Conservation (phyloP, 2,113 vertebrate genomes). For the Toxotes chatareus region DNA sequence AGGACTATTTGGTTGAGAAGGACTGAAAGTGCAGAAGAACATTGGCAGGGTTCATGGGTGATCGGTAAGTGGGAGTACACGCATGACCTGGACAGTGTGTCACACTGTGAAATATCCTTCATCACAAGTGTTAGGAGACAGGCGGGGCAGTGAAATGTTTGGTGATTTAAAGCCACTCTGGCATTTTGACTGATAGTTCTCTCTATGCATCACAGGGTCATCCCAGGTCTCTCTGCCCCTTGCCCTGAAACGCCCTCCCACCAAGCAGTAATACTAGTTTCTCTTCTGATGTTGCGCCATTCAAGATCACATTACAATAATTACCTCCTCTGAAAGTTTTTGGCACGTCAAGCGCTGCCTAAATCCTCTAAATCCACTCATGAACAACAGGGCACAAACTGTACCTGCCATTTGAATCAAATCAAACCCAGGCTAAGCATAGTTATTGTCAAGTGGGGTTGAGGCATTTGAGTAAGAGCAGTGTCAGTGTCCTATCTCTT, state of each 20-base stretch:
- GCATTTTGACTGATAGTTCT: constrained; percentile 65
- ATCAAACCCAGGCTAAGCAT: background rate
- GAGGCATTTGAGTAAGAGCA: constrained; percentile 7
- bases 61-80: constrained; percentile 33
- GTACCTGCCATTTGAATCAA: constrained; percentile 16
- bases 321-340: constrained; percentile 53
- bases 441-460: constrained; percentile 1
- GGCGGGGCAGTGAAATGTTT: constrained; percentile 47
- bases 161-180: constrained; percentile 64
- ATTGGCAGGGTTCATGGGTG: constrained; percentile 33
- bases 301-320: constrained; percentile 70
- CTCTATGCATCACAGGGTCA: constrained; percentile 58
- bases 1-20: constrained; percentile 11
- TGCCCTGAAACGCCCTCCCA: constrained; percentile 46
- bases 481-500: background rate
- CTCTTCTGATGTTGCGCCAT: constrained; percentile 39
- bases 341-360: constrained; percentile 27
- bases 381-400: constrained; percentile 39
- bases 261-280: constrained; percentile 35
- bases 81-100: constrained; percentile 25
- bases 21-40: background rate
- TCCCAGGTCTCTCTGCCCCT: constrained; percentile 47
- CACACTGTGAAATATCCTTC: constrained; percentile 49
- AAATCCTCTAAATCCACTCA: constrained; percentile 48
- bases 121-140: constrained; percentile 51